These are phyloP conservation scores for Tautogolabrus adspersus DNA, from an alignment of 2,113 vertebrate species.

Conservation along the genomic window DNA sequence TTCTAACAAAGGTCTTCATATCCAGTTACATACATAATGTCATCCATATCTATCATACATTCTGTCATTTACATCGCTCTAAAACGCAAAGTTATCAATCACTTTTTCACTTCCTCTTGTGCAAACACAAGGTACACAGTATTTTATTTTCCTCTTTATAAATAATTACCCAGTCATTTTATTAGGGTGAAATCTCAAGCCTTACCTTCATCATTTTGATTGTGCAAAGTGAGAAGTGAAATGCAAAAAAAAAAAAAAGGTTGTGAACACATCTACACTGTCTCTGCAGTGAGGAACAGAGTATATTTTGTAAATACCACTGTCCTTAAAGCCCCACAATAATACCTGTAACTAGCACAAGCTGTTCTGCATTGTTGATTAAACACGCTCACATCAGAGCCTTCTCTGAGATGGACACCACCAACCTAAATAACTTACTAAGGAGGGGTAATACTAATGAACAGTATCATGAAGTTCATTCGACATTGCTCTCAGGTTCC, in stretches of 20 bases:
- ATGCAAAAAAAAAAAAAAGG: background rate
- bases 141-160: background rate
- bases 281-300: background rate
- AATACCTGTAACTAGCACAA: conserved; percentile 8
- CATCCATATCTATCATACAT: no score
- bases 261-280: no score
- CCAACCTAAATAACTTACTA: no score
- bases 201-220: no score
- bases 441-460: background rate
- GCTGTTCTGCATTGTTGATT: conserved; percentile 14
- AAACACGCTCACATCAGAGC: background rate
- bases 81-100: no score
- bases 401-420: no score
- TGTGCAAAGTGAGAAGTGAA: no score
- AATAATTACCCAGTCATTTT: background rate
- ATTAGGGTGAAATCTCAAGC: background rate
- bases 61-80: no score
- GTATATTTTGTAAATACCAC: conserved; percentile 36
- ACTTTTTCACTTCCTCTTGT: no score
- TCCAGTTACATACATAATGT: no score
- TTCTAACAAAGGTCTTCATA: no score
- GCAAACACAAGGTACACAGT: background rate
- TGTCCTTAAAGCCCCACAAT: background rate
- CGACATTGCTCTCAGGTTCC: background rate
- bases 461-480: no score